These are phyloP conservation scores for Muraenolepis orangiensis DNA, from an alignment of 2,797 vertebrate species.

Conservation along the genomic window DNA sequence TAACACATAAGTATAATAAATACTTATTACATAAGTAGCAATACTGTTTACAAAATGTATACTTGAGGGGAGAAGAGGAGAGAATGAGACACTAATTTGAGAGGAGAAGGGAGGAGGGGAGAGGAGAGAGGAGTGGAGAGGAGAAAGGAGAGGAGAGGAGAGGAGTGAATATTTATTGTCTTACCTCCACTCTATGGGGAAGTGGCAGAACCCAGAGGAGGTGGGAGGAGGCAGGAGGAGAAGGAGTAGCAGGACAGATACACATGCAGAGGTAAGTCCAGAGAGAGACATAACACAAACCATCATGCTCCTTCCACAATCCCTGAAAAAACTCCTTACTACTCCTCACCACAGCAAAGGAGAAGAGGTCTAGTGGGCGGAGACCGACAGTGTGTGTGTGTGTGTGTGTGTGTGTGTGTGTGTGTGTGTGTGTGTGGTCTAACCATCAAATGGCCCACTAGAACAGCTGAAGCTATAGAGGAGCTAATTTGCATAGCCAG, in stretches of 20 bases:
- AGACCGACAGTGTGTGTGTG: slow-evolving; percentile 6
- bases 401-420: slow-evolving; percentile 17
- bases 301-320: slow-evolving; percentile 46
- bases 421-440: slow-evolving; percentile 16
- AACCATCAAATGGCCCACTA: slow-evolving; percentile 41
- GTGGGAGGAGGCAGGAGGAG: slow-evolving; percentile 55
- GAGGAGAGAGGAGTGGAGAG: neutral
- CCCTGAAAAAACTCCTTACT: neutral
- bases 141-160: neutral
- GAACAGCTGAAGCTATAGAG: slow-evolving; percentile 59
- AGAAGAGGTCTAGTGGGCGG: neutral
- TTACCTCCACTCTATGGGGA: slow-evolving; percentile 93
- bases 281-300: slow-evolving; percentile 11
- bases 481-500: slow-evolving; percentile 9
- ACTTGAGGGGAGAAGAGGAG: neutral
- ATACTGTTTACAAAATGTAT: neutral
- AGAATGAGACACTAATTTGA: too few relatives aligned
- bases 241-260: slow-evolving; percentile 31
- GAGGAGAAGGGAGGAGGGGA: neutral
- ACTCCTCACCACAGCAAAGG: neutral
- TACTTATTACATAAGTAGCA: neutral
- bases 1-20: too few relatives aligned
- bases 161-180: slow-evolving; percentile 30
- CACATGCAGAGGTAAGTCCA: slow-evolving; percentile 15
- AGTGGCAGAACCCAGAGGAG: slow-evolving; percentile 64